These are phyloP conservation scores for Fragum whitleyi DNA, from an alignment of 2,888 invertebrate species.

Conservation along the genomic window DNA sequence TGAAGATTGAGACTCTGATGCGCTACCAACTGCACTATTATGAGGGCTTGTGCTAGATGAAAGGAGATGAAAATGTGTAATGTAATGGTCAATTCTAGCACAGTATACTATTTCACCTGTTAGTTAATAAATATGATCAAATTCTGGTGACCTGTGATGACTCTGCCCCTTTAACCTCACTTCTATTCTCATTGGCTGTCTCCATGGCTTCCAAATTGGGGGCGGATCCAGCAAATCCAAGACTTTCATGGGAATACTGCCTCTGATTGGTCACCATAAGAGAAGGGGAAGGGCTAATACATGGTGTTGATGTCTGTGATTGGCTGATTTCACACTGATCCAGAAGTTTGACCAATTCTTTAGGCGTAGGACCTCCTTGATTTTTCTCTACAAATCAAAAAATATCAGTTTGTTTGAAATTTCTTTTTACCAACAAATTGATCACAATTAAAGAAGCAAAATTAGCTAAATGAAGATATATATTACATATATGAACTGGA, in stretches of 20 bases:
- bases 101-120: constrained; percentile 24
- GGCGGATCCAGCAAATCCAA: constrained; percentile 29
- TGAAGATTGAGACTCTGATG: too few relatives aligned
- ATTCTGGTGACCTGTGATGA: constrained; percentile 58
- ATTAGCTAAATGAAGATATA: too few relatives aligned
- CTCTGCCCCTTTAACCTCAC: constrained; percentile 45
- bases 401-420: not conserved
- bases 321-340: constrained; percentile 97
- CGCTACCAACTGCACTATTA: too few relatives aligned
- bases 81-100: not conserved
- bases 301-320: constrained; percentile 92
- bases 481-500: too few relatives aligned
- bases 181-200: constrained; percentile 29
- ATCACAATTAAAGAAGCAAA: too few relatives aligned
- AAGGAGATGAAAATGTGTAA: not conserved
- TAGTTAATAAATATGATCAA: constrained; percentile 32
- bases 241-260: constrained; percentile 12
- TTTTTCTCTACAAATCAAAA: constrained; percentile 44
- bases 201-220: constrained; percentile 50
- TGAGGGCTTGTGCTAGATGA: not conserved
- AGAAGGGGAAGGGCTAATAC: constrained; percentile 90
- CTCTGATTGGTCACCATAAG: constrained; percentile 50
- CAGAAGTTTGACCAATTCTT: constrained; percentile 95
- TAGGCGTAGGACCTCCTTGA: constrained; percentile 94
- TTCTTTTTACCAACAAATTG: too few relatives aligned